A percentile compares a stretch with the other conserved stretches of the same genome.
These are phyloP conservation scores for Ficedula albicollis DNA, from an alignment of 2,797 vertebrate genomes.

Conservation along the genomic window DNA sequence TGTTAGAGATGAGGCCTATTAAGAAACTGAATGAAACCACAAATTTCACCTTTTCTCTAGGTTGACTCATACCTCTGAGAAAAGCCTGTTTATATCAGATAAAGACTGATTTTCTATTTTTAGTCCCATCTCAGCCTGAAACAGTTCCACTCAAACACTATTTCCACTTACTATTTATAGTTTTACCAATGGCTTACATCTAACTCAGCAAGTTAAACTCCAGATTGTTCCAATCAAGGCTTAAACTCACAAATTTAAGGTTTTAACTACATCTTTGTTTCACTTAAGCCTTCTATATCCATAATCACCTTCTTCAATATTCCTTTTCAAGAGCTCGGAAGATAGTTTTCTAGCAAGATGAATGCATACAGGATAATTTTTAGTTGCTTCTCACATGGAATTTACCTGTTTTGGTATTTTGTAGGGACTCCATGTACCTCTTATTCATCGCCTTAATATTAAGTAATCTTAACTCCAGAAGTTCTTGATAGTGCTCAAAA, in stretches of 20 bases:
- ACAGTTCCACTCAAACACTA: background rate
- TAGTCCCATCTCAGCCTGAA: background rate
- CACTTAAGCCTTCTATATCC: background rate
- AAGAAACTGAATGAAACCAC: background rate
- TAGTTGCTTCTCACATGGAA: background rate
- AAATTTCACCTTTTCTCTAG: background rate
- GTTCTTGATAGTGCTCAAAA: background rate
- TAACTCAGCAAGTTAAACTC: background rate
- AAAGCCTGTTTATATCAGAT: background rate
- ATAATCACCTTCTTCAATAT: background rate
- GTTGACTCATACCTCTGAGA: background rate
- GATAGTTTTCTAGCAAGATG: background rate
- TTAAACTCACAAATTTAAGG: background rate
- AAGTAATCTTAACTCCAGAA: background rate
- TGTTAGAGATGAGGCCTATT: background rate
- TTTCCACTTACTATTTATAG: background rate
- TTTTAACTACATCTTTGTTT: background rate
- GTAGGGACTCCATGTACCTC: background rate
- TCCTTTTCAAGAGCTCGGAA: background rate
- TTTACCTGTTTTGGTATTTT: background rate
- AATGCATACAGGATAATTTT: background rate
- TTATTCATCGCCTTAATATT: background rate
- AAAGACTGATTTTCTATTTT: background rate
- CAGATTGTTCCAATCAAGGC: background rate
- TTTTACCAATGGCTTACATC: background rate